Conservation (phyloP, 2,888 invertebrate species). For the Dryobotodes eremita region DNA sequence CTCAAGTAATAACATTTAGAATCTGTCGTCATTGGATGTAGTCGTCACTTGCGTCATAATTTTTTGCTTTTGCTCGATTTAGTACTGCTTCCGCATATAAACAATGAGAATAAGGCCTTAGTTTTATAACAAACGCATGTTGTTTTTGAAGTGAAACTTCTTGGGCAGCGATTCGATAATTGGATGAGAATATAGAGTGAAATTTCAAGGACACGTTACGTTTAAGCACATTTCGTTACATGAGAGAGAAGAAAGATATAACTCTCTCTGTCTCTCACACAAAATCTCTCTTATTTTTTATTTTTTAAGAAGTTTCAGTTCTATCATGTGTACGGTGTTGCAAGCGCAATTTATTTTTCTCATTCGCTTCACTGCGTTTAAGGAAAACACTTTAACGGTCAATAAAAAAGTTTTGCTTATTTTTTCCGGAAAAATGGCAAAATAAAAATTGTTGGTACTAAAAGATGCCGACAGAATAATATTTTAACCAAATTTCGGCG, state of each 20-base stretch:
- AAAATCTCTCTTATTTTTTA: background rate
- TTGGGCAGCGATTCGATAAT: background rate
- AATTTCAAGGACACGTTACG: background rate
- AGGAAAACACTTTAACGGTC: background rate
- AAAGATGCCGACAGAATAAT: background rate
- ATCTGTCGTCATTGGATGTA: slow-evolving; percentile 12
- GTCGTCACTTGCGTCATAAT: slow-evolving; percentile 47
- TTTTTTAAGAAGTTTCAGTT: background rate
- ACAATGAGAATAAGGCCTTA: slow-evolving; percentile 30
- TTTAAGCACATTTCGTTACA: background rate
- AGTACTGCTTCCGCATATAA: slow-evolving; percentile 42
- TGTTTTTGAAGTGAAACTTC: background rate
- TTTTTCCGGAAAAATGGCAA: background rate
- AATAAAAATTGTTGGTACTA: background rate
- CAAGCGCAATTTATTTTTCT: background rate
- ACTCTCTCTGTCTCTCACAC: background rate
- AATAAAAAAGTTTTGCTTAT: background rate
- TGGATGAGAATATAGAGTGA: background rate
- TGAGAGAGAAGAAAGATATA: background rate
- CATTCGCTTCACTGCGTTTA: no score
- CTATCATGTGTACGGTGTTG: background rate
- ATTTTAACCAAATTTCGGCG: background rate
- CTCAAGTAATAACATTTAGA: slow-evolving; percentile 32
- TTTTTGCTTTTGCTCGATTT: slow-evolving; percentile 52
- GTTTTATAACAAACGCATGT: background rate